A percentile compares a stretch with the other conserved stretches of the same genome.
phyloP scores from a whole-genome alignment of 2,113 vertebrate species.

The Cheirogaleus medius region DNA sequence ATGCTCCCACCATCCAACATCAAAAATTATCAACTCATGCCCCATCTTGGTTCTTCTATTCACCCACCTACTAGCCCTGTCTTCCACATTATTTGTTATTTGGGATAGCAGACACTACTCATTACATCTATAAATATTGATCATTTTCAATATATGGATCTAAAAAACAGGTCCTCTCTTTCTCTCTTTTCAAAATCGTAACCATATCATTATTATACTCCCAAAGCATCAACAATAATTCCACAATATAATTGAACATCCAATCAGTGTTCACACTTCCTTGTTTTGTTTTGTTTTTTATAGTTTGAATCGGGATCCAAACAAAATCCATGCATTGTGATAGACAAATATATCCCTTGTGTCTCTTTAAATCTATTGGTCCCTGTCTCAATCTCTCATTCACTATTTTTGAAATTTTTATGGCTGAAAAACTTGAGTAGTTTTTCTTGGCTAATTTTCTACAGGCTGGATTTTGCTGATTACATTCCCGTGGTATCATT shows the following conservation, averaged over 20 bases:
- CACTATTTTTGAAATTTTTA: not conserved
- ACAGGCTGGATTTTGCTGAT: not conserved
- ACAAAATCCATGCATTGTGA: not conserved
- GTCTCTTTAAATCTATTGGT: not conserved
- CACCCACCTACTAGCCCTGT: not conserved
- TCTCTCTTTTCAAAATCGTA: not conserved
- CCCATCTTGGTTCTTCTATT: not conserved
- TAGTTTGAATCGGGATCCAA: not conserved
- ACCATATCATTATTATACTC: not conserved
- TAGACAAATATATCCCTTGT: not conserved
- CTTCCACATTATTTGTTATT: not conserved
- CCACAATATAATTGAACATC: not conserved
- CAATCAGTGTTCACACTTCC: not conserved
- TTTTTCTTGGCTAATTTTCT: slow-evolving; percentile 5
- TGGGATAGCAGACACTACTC: not conserved
- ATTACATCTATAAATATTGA: not conserved
- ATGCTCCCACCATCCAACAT: not conserved
- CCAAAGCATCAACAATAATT: not conserved
- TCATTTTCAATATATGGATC: not conserved
- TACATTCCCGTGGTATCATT: not conserved
- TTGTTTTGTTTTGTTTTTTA: not conserved
- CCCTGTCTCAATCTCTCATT: not conserved
- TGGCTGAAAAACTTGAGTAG: not conserved
- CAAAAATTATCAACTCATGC: not conserved
- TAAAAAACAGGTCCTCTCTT: not conserved